phyloP scores from a whole-genome alignment of 2,113 vertebrate genomes.

The Redunca redunca region DNA sequence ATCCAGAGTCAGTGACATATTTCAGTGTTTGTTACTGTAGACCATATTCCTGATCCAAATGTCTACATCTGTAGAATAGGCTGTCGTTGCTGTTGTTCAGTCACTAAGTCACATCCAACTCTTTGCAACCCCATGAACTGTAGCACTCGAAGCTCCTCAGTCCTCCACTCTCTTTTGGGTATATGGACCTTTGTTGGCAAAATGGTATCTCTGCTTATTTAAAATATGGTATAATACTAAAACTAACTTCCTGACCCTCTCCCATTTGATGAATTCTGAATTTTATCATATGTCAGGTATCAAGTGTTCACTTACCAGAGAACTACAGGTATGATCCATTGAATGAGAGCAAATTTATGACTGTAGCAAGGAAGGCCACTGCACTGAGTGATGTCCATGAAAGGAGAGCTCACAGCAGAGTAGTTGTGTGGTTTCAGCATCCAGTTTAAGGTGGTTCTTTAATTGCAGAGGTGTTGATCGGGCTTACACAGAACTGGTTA shows the following conservation, averaged over 20 bases:
- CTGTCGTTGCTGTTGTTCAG: not conserved
- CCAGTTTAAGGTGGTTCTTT: not conserved
- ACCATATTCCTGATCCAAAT: not conserved
- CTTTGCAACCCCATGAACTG: not conserved
- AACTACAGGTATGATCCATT: not conserved
- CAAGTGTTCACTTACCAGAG: not conserved
- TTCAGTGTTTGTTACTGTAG: not conserved
- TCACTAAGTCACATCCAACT: not conserved
- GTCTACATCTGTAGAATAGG: not conserved
- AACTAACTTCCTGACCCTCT: not conserved
- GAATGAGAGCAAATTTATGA: not conserved
- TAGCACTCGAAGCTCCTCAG: too few species aligned
- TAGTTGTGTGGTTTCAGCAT: not conserved
- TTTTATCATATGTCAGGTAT: not conserved
- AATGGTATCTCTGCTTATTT: not conserved
- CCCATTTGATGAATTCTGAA: not conserved
- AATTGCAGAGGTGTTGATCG: rapidly evolving
- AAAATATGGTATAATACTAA: not conserved
- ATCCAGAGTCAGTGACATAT: not conserved
- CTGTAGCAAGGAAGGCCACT: too few species aligned
- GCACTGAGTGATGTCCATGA: not conserved
- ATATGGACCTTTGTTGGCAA: not conserved
- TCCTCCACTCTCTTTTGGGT: too few species aligned
- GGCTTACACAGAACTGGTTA: not conserved
- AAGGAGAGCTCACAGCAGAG: not conserved